phyloP scores from a whole-genome alignment of 2,888 invertebrate species.

The Tachystola acroxantha region DNA sequence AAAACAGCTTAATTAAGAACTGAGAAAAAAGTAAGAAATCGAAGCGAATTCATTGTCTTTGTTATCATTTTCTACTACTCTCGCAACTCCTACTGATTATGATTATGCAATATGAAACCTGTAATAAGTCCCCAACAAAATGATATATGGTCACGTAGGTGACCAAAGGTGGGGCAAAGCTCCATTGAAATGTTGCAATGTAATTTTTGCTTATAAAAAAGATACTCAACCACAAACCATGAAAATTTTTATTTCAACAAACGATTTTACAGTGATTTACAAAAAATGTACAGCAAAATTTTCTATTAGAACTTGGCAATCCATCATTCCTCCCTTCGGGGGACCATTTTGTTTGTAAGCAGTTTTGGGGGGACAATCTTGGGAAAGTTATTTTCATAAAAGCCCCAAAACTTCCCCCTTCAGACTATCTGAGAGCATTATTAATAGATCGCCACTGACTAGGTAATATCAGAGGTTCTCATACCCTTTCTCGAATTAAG shows the following conservation, averaged over 20 bases:
- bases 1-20: too few relatives aligned
- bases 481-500: conserved; percentile 1
- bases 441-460: conserved; percentile 10
- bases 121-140: too few relatives aligned
- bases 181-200: too few relatives aligned
- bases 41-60: too few relatives aligned
- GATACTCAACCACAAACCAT: not conserved
- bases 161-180: too few relatives aligned
- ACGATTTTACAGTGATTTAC: not conserved
- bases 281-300: conserved; percentile 1
- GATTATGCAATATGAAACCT: too few relatives aligned
- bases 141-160: too few relatives aligned
- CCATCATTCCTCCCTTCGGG: conserved; percentile 1
- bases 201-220: too few relatives aligned
- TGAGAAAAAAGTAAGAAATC: too few relatives aligned
- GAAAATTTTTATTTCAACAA: not conserved
- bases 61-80: too few relatives aligned
- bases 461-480: conserved; percentile 1
- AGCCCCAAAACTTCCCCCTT: not conserved
- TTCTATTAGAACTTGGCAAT: conserved; percentile 6
- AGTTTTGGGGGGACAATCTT: conserved; percentile 7
- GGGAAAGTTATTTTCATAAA: conserved; percentile 8
- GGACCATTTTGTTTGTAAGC: conserved; percentile 9
- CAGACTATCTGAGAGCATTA: conserved; percentile 2
- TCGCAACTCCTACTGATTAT: too few relatives aligned